A percentile compares a stretch with the other conserved stretches of the same genome.
Evolutionary conservation across 1,140 invertebrate species (phyloP).

Genomic region (Charaxes varanes): DNA sequence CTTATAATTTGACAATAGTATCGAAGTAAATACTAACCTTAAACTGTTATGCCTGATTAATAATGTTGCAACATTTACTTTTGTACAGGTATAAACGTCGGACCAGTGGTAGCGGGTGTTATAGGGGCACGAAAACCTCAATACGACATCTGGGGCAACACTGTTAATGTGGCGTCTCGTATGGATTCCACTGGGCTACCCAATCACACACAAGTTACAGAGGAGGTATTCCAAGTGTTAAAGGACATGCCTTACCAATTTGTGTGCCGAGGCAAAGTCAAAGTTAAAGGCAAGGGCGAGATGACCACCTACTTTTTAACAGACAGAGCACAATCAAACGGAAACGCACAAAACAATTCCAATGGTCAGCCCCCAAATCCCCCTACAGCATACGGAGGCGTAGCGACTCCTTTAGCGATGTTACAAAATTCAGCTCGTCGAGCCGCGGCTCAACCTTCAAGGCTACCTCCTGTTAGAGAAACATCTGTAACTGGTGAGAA

Average conservation of each 20-base stretch:
- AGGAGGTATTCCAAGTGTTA: slow-evolving; percentile 85
- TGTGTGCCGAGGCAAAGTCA: slow-evolving; percentile 89
- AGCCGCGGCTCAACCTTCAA: slow-evolving; percentile 51
- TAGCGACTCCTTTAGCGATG: slow-evolving; percentile 80
- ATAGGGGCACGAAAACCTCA: slow-evolving; percentile 96
- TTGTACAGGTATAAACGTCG: slow-evolving; percentile 92
- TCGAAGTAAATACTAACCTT: too few species aligned
- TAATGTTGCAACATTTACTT: slow-evolving; percentile 17
- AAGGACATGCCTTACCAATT: slow-evolving; percentile 84
- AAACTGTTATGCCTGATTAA: too few species aligned
- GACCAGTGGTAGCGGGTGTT: slow-evolving; percentile 94
- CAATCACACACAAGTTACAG: slow-evolving; percentile 90
- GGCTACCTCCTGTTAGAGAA: slow-evolving; percentile 64
- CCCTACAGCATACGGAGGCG: slow-evolving; percentile 78
- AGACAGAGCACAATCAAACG: slow-evolving; percentile 72
- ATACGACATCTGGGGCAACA: slow-evolving; percentile 98
- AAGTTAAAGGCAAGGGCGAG: slow-evolving; percentile 95
- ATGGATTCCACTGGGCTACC: slow-evolving; percentile 92
- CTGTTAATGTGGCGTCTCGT: slow-evolving; percentile 93
- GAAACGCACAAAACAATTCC: slow-evolving; percentile 29
- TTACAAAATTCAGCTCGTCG: slow-evolving; percentile 75
- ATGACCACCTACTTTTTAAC: slow-evolving; percentile 94
- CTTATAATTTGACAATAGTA: too few species aligned
- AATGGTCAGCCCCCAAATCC: slow-evolving; percentile 48
- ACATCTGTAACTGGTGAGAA: slow-evolving; percentile 76